Evolutionary conservation across 2,113 vertebrate species (phyloP).

Genomic region (Ancistrus triradiatus): DNA sequence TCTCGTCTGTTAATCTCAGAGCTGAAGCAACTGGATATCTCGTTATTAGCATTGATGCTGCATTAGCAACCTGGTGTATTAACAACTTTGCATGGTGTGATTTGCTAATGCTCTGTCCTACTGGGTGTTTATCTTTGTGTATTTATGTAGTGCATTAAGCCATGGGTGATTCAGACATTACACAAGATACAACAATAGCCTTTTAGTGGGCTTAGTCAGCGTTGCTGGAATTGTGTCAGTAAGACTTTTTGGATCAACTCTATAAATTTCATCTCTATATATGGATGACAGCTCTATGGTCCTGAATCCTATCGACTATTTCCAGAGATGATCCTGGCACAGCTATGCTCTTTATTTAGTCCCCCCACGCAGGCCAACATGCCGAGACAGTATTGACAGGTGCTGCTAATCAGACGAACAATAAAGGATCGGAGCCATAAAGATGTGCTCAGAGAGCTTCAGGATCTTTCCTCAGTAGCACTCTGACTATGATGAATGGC

Average conservation of each 20-base stretch:
- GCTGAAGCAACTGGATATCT: slow-evolving; percentile 20
- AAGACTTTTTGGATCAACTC: neutral
- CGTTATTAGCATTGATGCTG: slow-evolving; percentile 34
- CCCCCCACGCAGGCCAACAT: neutral
- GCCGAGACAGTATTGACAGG: slow-evolving; percentile 44
- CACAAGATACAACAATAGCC: neutral
- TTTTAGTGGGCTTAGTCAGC: neutral
- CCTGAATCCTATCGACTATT: too few relatives aligned
- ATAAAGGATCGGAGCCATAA: slow-evolving; percentile 35
- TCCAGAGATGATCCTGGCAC: slow-evolving; percentile 11
- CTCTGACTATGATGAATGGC: slow-evolving; percentile 60
- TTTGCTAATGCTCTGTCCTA: neutral
- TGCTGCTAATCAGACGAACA: slow-evolving; percentile 55
- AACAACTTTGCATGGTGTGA: slow-evolving; percentile 32
- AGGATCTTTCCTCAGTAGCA: slow-evolving; percentile 55
- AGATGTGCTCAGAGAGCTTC: slow-evolving; percentile 38
- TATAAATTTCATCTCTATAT: neutral
- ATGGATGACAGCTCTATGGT: neutral
- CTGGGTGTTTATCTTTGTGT: neutral
- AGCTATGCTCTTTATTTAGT: neutral
- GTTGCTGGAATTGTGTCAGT: neutral
- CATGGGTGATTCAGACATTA: neutral
- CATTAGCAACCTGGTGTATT: slow-evolving; percentile 42
- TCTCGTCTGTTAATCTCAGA: slow-evolving; percentile 38
- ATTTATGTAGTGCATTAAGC: neutral